Evolutionary conservation across 2,888 invertebrate genomes (phyloP), one percentile per base, ranked within the genome.

Genomic region (Rhamnusium bicolor): DNA sequence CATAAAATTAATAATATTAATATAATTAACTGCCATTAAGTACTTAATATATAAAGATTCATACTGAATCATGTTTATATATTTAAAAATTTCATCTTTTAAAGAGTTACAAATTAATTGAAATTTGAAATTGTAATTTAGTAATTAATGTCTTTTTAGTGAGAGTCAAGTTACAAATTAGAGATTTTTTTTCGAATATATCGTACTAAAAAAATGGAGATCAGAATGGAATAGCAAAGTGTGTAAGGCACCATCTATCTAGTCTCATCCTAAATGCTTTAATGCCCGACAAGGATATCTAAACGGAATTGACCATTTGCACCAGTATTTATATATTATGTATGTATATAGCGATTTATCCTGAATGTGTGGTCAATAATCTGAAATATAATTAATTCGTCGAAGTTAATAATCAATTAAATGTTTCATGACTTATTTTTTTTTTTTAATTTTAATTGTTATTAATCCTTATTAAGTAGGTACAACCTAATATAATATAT

Each of bases 251-350:
- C 68, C 62, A 76, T 74, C 72, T 76, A 76, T 74, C 69, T 72
- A 76, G 70, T 67, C 70, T 74, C 71, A 73, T 71, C 73, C 74
- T 65, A 46, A 74, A 72, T 74, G 75, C 67, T 78, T 76, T 74
- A 78, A 71, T 63, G 72, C 75, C 69, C 72, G 71, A 70, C 74
- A 72, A 69, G 70, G 74, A 73, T 76, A 71, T 53, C 27, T 27
- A 76, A 73, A 68, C 27, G 71, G 61, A 32, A 16, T 40, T 27
- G 65, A 53, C 58, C 65, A 58, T 71, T 77, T 77, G 73, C 72
- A 77, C 75, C 75, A 75, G 69, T 49, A 72, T 65, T 53, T 73
- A 65, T 56, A 68, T 53, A 32, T 14, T 10, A 29, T 12, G 18
- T n/a, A n/a, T n/a, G n/a, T n/a, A n/a, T n/a, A n/a, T n/a, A n/a